Percentiles rank a stretch among this genome's conserved stretches.
phyloP scores from a whole-genome alignment of 2,113 vertebrate genomes.

The Erpornis zantholeuca region DNA sequence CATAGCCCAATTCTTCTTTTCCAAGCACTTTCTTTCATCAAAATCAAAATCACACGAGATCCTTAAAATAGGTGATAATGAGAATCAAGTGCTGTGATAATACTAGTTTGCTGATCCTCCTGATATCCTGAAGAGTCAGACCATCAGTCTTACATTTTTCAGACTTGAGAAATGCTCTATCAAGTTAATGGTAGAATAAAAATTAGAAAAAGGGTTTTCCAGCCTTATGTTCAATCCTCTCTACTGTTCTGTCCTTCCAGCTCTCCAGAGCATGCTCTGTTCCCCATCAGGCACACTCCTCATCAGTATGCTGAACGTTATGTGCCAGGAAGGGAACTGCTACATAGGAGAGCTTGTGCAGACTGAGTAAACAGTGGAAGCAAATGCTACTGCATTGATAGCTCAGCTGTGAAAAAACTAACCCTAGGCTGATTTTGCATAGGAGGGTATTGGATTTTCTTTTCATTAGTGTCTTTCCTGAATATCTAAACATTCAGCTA shows the following conservation, averaged over 20 bases:
- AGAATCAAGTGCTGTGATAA: not conserved
- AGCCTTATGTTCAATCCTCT: not conserved
- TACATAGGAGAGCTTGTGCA: constrained; percentile 12
- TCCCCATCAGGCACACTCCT: not conserved
- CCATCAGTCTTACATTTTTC: not conserved
- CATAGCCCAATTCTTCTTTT: not conserved
- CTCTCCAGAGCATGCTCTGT: constrained; percentile 9
- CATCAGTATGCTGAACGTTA: constrained; percentile 46
- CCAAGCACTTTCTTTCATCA: not conserved
- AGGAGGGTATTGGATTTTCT: not conserved
- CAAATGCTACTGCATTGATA: not conserved
- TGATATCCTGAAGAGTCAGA: not conserved
- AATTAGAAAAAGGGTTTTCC: not conserved
- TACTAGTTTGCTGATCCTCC: not conserved
- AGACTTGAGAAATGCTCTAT: not conserved
- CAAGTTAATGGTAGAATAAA: not conserved
- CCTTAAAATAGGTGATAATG: not conserved
- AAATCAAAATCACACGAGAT: not conserved
- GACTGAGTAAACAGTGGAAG: constrained; percentile 25
- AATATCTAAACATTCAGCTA: not conserved
- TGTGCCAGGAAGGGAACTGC: constrained; percentile 8
- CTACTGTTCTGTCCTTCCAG: not conserved
- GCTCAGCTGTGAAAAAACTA: not conserved
- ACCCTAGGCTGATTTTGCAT: not conserved
- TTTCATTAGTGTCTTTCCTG: not conserved